phyloP scores from a whole-genome alignment of 2,888 invertebrate genomes.

The Calameuta filiformis region DNA sequence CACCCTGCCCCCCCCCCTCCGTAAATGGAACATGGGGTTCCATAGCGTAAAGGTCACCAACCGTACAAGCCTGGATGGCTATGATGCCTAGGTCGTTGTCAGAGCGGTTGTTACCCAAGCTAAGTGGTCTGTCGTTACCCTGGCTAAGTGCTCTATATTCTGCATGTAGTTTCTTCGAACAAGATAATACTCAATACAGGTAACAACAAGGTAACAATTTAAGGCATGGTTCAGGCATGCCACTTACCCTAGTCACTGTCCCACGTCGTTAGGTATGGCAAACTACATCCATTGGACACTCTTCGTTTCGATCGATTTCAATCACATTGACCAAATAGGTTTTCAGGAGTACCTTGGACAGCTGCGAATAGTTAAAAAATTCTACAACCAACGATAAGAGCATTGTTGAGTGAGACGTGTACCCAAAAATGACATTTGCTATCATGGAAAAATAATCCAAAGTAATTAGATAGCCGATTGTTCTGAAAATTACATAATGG shows the following conservation, averaged over 20 bases:
- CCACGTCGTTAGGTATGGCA: not conserved
- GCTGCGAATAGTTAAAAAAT: not conserved
- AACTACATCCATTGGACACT: not conserved
- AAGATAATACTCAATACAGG: conserved; percentile 38
- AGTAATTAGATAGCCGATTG: not conserved
- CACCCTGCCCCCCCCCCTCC: not conserved
- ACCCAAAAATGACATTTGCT: not conserved
- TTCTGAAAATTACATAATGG: not conserved
- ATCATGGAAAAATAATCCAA: not conserved
- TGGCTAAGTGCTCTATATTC: conserved; percentile 52
- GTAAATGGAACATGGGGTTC: conserved; percentile 35
- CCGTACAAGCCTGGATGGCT: conserved; percentile 34
- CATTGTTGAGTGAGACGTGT: not conserved
- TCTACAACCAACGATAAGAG: not conserved
- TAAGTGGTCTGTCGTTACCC: conserved; percentile 51
- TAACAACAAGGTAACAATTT: conserved; percentile 34
- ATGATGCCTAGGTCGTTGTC: conserved; percentile 35
- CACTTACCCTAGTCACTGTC: conserved; percentile 28
- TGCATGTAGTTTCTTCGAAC: conserved; percentile 36
- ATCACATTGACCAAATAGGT: not conserved
- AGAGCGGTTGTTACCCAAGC: conserved; percentile 52
- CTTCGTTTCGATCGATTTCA: not conserved
- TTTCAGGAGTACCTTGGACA: not conserved
- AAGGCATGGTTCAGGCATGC: conserved; percentile 24
- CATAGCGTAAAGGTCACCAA: conserved; percentile 52